Evolutionary conservation across 2,113 vertebrate species (phyloP).

Genomic region (Burhinus oedicnemus): DNA sequence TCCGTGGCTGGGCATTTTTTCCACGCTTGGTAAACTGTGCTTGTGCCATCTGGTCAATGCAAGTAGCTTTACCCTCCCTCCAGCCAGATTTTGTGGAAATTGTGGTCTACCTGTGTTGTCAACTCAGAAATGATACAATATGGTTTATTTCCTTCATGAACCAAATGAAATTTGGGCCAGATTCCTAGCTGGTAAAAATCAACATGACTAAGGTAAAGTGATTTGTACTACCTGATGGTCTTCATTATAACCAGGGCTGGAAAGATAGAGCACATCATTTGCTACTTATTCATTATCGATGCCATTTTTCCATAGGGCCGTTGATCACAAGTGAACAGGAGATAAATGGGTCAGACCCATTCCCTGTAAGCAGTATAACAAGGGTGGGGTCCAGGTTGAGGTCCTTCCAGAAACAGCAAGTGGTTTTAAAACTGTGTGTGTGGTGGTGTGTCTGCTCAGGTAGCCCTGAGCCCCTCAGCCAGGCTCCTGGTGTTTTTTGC

Average conservation of each 20-base stretch:
- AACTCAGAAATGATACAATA: neutral
- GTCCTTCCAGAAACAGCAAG: neutral
- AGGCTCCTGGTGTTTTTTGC: too few relatives aligned
- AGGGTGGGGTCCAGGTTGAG: neutral
- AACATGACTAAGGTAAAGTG: neutral
- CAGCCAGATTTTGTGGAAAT: neutral
- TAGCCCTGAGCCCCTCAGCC: neutral
- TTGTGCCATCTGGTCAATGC: neutral
- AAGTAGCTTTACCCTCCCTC: neutral
- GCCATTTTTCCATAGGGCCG: neutral
- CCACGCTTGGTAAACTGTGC: neutral
- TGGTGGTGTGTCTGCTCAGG: neutral
- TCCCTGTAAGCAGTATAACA: neutral
- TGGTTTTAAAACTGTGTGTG: neutral
- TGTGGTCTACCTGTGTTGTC: neutral
- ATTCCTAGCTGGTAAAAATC: neutral
- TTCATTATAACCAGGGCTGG: neutral
- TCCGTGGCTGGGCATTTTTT: neutral
- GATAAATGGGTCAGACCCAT: neutral
- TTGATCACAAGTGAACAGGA: neutral
- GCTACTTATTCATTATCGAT: neutral
- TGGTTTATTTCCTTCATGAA: neutral
- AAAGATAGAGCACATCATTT: neutral
- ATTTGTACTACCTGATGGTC: neutral
- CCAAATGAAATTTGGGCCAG: neutral